Percentiles rank a stretch among this genome's conserved stretches.
Evolutionary conservation across 2,797 vertebrate genomes (phyloP).

Genomic region (Halcyon badia): DNA sequence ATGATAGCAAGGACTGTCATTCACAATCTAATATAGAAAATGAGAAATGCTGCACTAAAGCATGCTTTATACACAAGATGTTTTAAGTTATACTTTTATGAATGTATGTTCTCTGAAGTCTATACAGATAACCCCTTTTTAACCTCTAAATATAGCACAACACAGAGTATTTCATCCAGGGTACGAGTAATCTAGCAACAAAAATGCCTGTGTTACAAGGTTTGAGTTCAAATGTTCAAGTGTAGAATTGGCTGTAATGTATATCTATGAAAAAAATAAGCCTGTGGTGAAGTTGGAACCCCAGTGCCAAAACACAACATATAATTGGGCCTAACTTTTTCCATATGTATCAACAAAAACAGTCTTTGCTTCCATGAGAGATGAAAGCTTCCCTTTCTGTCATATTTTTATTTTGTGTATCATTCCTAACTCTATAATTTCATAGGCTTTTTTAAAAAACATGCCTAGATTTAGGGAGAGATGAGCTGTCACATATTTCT

Average conservation of each 20-base stretch:
- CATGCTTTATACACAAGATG: conserved; percentile 16
- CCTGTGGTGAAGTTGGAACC: conserved; percentile 77
- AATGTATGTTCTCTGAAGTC: conserved; percentile 44
- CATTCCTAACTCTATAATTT: conserved; percentile 76
- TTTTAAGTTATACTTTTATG: conserved; percentile 37
- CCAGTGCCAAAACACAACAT: conserved; percentile 81
- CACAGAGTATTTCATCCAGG: conserved; percentile 69
- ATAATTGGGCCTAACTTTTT: conserved; percentile 84
- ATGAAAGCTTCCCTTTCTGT: conserved; percentile 80
- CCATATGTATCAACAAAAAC: conserved; percentile 85
- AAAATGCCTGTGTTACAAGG: conserved; percentile 75
- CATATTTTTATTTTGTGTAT: conserved; percentile 79
- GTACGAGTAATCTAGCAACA: conserved; percentile 74
- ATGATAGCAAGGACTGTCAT: background rate
- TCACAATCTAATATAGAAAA: conserved; percentile 5
- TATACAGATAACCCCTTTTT: conserved; percentile 60
- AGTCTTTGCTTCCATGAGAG: conserved; percentile 76
- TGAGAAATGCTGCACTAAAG: background rate
- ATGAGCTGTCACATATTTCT: conserved; percentile 71
- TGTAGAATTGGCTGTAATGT: conserved; percentile 73
- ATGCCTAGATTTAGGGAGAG: conserved; percentile 60
- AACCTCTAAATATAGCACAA: conserved; percentile 66
- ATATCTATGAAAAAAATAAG: conserved; percentile 80
- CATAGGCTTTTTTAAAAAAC: conserved; percentile 64
- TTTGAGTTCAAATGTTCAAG: conserved; percentile 73